Evolutionary conservation across 2,113 vertebrate species (phyloP).

Genomic region (Machaerirhynchus nigripectus): DNA sequence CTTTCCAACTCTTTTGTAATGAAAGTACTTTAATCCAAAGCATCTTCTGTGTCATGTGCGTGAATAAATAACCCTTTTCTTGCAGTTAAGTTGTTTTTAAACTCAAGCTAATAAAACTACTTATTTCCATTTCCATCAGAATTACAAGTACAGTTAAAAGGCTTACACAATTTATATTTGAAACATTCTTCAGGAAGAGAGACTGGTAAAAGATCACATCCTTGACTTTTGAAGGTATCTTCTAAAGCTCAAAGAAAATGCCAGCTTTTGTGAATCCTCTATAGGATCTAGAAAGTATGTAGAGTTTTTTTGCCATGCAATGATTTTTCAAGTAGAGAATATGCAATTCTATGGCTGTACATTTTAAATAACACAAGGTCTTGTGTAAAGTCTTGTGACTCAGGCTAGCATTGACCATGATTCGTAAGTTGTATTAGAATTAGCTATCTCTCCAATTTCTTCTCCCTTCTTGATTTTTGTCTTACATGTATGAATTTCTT

Average conservation of each 20-base stretch:
- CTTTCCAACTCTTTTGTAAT: conserved; percentile 23
- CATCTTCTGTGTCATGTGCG: conserved; percentile 29
- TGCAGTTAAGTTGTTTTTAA: conserved; percentile 32
- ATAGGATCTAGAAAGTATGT: background rate
- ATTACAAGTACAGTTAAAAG: conserved; percentile 4
- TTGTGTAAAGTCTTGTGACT: background rate
- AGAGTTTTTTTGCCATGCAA: background rate
- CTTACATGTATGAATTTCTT: background rate
- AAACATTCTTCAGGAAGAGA: background rate
- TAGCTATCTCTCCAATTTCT: background rate
- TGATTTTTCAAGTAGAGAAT: background rate
- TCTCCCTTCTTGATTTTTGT: background rate
- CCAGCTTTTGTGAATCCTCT: background rate
- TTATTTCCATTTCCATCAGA: background rate
- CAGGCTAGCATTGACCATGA: background rate
- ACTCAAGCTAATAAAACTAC: conserved; percentile 2
- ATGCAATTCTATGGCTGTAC: background rate
- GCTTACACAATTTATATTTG: background rate
- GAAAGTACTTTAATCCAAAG: conserved; percentile 47
- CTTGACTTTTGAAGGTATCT: background rate
- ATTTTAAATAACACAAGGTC: background rate
- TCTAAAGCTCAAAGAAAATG: background rate
- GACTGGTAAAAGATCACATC: background rate
- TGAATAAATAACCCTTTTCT: conserved; percentile 43
- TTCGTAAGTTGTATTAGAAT: background rate